These are phyloP conservation scores for Platynereis dumerilii DNA, from an alignment of 2,888 invertebrate species.

Conservation along the genomic window DNA sequence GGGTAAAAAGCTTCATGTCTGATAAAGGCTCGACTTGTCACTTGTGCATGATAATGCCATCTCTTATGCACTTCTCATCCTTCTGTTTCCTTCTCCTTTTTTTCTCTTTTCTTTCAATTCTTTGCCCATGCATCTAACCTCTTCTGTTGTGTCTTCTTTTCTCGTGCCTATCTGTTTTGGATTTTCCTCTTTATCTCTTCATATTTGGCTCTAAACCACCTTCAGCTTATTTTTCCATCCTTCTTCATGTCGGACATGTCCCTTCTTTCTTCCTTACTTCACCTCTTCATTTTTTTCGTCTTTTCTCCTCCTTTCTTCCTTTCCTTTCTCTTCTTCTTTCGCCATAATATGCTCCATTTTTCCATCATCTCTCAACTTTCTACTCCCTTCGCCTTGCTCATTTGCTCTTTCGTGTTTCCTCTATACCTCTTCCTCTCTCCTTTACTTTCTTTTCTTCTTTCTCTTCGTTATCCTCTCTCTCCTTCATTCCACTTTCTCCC, in stretches of 20 bases:
- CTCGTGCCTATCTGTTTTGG: neutral
- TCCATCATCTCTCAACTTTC: neutral
- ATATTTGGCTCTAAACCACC: neutral
- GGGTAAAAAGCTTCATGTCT: no score
- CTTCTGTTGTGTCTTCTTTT: constrained; percentile 1
- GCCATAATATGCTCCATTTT: neutral
- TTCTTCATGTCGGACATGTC: neutral
- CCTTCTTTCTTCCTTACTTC: constrained; percentile 2
- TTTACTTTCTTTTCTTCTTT: constrained; percentile 4
- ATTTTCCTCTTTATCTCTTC: neutral
- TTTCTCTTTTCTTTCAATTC: neutral
- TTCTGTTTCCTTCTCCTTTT: no score
- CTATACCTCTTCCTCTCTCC: constrained; percentile 7
- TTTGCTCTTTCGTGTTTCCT: neutral
- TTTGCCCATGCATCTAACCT: neutral
- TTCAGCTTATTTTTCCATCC: neutral
- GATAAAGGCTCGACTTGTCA: no score
- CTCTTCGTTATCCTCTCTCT: constrained; percentile 5
- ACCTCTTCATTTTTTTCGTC: constrained; percentile 6
- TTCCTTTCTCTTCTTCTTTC: neutral
- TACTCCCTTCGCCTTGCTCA: neutral
- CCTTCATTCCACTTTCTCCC: neutral
- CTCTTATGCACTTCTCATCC: no score
- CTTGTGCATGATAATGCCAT: no score
- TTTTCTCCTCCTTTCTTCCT: neutral